Percentiles rank a stretch among this genome's conserved stretches.
Conservation (phyloP, 2,113 vertebrate species). For the Pteropus alecto region DNA sequence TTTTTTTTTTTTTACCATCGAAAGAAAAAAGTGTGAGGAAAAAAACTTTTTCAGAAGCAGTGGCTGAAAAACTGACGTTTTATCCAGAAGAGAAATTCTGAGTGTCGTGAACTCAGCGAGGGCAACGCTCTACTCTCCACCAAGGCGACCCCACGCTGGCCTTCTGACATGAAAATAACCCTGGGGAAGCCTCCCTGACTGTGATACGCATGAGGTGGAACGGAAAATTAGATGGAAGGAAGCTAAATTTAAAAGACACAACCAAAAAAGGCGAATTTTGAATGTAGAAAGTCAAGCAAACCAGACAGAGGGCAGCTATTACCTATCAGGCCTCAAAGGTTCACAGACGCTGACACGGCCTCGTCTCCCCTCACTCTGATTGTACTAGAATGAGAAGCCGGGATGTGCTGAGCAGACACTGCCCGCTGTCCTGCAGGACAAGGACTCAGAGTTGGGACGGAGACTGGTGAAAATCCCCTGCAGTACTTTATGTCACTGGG, state of each 20-base stretch:
- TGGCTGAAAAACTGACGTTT: not conserved
- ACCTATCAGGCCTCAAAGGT: fast-evolving
- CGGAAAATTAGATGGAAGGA: not conserved
- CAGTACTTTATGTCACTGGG: not conserved
- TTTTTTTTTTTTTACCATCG: not conserved
- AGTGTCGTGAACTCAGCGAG: not conserved
- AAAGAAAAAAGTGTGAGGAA: not conserved
- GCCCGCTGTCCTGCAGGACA: fast-evolving
- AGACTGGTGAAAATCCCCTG: not conserved
- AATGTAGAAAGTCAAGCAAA: not conserved
- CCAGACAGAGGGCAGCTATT: not conserved
- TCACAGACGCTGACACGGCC: not conserved
- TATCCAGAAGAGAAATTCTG: not conserved
- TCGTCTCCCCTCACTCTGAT: fast-evolving
- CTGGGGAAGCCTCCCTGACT: not conserved
- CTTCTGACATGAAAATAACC: not conserved
- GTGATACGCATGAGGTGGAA: not conserved
- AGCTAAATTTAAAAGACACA: not conserved
- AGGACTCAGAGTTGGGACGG: fast-evolving
- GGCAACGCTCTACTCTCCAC: not conserved
- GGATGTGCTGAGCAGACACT: fast-evolving
- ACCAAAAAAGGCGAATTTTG: not conserved
- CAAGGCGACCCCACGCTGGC: not conserved
- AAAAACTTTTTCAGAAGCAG: not conserved
- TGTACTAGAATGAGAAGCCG: fast-evolving